phyloP scores from a whole-genome alignment of 2,113 vertebrate species.

The Mirounga angustirostris region DNA sequence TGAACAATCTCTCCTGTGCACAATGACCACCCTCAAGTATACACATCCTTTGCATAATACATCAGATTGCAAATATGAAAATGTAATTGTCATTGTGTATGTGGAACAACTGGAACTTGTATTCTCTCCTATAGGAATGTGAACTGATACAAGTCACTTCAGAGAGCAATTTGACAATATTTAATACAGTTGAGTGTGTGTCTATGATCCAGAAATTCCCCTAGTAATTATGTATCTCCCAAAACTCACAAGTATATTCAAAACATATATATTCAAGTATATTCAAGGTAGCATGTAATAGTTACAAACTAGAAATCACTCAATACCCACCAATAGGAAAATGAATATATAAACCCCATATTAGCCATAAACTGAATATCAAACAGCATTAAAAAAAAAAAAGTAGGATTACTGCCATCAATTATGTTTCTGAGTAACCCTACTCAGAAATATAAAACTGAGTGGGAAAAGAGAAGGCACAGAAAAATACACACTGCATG shows the following conservation, averaged over 20 bases:
- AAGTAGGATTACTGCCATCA: neutral
- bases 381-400: neutral
- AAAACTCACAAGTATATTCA: neutral
- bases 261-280: neutral
- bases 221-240: too few species aligned
- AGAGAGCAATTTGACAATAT: neutral
- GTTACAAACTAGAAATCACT: neutral
- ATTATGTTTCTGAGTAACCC: neutral
- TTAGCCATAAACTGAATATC: neutral
- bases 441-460: slow-evolving; percentile 12
- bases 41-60: neutral
- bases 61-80: neutral
- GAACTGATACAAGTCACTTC: neutral
- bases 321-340: neutral
- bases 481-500: neutral
- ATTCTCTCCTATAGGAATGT: neutral
- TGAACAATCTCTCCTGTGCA: neutral
- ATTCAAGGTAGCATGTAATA: neutral
- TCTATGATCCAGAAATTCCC: neutral
- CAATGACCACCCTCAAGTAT: neutral
- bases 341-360: neutral
- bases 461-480: neutral
- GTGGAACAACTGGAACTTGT: neutral
- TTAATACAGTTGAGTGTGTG: neutral
- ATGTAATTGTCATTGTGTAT: neutral